phyloP scores from a whole-genome alignment of 2,888 invertebrate genomes.

The Metalampra italica region DNA sequence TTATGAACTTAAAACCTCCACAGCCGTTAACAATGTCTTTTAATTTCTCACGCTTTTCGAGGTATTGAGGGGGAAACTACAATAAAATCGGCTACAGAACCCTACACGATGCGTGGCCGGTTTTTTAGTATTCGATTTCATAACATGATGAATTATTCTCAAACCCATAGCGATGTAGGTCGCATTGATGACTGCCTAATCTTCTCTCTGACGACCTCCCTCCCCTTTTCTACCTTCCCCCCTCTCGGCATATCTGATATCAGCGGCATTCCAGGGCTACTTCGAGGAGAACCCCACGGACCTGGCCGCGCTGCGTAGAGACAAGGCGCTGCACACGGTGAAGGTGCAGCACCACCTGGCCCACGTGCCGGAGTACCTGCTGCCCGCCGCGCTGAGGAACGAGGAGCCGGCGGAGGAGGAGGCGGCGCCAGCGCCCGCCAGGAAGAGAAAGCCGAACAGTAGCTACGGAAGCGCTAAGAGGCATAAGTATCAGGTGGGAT shows the following conservation, averaged over 20 bases:
- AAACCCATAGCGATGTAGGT: background rate
- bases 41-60: no score
- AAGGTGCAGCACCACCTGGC: conserved; percentile 90
- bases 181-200: conserved; percentile 70
- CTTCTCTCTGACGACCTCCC: conserved; percentile 64
- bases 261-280: conserved; percentile 79
- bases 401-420: conserved; percentile 72
- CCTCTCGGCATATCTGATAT: background rate
- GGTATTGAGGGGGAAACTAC: no score
- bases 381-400: conserved; percentile 87
- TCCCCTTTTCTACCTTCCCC: background rate
- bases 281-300: conserved; percentile 96
- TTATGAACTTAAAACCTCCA: no score
- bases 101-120: no score
- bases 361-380: conserved; percentile 95
- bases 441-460: conserved; percentile 40
- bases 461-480: conserved; percentile 59
- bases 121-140: no score
- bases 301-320: conserved; percentile 89
- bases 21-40: no score
- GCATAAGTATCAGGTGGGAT: conserved; percentile 62
- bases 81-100: no score
- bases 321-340: conserved; percentile 91
- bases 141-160: background rate
- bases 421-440: conserved; percentile 37